Conservation (phyloP, 2,888 invertebrate genomes). For the Cyclophora albipunctata region DNA sequence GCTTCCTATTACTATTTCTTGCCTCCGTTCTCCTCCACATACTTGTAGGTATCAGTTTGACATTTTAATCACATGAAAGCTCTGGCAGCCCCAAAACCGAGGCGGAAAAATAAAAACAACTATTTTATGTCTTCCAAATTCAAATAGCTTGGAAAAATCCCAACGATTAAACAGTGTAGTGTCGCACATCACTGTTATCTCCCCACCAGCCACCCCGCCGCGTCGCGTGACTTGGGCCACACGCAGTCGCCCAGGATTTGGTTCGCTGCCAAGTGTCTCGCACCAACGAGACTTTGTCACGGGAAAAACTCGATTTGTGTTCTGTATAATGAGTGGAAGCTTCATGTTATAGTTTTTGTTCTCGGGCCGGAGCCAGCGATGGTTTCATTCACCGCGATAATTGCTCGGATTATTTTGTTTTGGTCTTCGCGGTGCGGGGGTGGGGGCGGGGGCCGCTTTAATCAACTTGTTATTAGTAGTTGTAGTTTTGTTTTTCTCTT, state of each 20-base stretch:
- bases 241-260: conserved; percentile 26
- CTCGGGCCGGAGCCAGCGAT: background rate
- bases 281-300: conserved; percentile 39
- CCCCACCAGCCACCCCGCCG: background rate
- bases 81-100: too few species aligned
- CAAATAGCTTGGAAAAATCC: background rate
- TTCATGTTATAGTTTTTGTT: conserved; percentile 37
- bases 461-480: too few species aligned
- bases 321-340: conserved; percentile 44
- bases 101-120: too few species aligned
- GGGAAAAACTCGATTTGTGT: conserved; percentile 52
- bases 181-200: too few species aligned
- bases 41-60: too few species aligned
- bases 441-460: too few species aligned
- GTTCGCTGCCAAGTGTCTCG: conserved; percentile 39
- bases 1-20: too few species aligned
- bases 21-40: too few species aligned
- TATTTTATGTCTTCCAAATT: background rate
- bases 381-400: background rate
- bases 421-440: background rate
- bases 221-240: conserved; percentile 15
- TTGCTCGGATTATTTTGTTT: background rate
- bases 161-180: too few species aligned
- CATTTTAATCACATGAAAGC: too few species aligned
- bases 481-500: too few species aligned